Conservation (phyloP, 2,797 vertebrate species). For the Chloroceryle inda region DNA sequence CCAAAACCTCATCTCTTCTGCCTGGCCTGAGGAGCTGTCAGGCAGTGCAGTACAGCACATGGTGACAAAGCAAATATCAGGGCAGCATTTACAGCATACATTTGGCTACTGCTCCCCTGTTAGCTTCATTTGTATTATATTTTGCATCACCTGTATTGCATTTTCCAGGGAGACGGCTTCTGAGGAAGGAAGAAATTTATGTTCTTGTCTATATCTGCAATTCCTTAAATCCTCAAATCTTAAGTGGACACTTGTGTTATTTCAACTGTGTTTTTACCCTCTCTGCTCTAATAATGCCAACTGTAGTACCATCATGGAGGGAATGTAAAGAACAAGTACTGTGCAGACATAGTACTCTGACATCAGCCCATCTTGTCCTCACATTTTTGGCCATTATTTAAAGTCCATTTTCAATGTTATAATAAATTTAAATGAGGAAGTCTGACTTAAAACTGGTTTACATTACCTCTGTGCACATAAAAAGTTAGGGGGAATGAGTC, state of each 20-base stretch:
- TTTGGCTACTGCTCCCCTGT: background rate
- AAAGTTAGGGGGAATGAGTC: background rate
- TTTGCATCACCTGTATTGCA: background rate
- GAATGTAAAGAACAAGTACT: background rate
- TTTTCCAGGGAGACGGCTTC: fast-evolving
- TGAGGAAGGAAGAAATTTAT: background rate
- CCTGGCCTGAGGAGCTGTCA: background rate
- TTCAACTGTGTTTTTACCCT: background rate
- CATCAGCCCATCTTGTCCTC: background rate
- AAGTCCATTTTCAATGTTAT: background rate
- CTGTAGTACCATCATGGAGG: background rate
- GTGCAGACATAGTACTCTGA: background rate
- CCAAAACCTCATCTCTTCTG: background rate
- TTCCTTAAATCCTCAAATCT: background rate
- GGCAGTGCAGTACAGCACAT: background rate
- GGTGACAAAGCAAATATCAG: background rate
- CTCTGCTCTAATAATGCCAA: background rate
- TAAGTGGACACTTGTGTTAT: background rate
- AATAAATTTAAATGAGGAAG: background rate
- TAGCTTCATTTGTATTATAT: background rate
- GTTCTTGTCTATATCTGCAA: background rate
- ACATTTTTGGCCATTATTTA: background rate
- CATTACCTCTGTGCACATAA: background rate
- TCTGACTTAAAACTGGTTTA: background rate
- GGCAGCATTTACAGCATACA: background rate